phyloP scores from a whole-genome alignment of 2,888 invertebrate genomes.

The Limnephilus lunatus region DNA sequence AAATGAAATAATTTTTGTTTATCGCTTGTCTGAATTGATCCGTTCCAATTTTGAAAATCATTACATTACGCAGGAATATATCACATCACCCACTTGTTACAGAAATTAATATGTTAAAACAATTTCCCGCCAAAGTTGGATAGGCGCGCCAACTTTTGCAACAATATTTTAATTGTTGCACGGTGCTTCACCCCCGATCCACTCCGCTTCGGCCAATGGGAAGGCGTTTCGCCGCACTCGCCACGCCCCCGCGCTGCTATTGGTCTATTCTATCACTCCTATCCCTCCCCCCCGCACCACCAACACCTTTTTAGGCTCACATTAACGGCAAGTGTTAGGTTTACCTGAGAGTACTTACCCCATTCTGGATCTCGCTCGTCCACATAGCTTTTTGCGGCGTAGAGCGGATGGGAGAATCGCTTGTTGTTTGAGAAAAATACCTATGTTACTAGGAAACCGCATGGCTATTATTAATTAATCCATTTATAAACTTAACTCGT shows the following conservation, averaged over 20 bases:
- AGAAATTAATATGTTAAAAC: background rate
- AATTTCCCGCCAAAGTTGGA: background rate
- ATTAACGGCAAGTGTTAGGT: conserved; percentile 18
- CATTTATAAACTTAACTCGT: background rate
- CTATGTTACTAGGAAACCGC: background rate
- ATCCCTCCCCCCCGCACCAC: background rate
- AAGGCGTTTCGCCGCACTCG: background rate
- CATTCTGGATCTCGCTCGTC: background rate
- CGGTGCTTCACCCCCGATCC: background rate
- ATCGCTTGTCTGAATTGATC: too few relatives aligned
- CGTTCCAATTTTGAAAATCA: too few relatives aligned
- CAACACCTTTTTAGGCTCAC: conserved; percentile 34
- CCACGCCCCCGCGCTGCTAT: conserved; percentile 55
- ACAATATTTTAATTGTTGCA: background rate
- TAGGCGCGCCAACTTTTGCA: background rate
- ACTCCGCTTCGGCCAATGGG: conserved; percentile 9
- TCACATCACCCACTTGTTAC: too few relatives aligned
- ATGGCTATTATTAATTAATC: too few relatives aligned
- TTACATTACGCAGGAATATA: too few relatives aligned
- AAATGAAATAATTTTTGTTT: too few relatives aligned
- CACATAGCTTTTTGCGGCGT: background rate
- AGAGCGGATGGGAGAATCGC: background rate
- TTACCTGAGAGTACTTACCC: conserved; percentile 43
- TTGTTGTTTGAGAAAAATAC: background rate
- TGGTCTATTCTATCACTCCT: conserved; percentile 54